Evolutionary conservation across 2,113 vertebrate genomes (phyloP).

Genomic region (Regulus satrapa): DNA sequence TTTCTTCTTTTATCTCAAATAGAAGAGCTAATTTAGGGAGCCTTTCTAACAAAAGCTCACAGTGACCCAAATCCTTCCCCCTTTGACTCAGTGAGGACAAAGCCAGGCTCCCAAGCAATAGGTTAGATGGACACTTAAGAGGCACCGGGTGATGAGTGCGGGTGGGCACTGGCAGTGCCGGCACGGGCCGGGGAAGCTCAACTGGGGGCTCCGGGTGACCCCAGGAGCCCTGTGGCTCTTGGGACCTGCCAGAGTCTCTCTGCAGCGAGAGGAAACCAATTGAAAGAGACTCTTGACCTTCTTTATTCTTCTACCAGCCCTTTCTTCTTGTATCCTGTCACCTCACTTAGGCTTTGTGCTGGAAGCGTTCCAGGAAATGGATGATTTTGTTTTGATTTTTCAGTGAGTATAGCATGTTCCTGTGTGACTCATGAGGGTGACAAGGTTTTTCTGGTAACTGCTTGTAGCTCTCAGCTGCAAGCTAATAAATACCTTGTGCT

Average conservation of each 20-base stretch:
- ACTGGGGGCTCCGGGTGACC: not conserved
- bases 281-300: not conserved
- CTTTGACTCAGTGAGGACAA: not conserved
- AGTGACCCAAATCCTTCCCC: not conserved
- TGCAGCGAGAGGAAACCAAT: not conserved
- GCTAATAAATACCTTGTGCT: not conserved
- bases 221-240: not conserved
- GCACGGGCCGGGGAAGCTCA: not conserved
- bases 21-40: constrained; percentile 33
- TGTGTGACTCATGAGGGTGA: not conserved
- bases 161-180: not conserved
- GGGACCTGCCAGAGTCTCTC: not conserved
- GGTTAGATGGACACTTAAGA: not conserved
- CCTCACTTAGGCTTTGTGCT: not conserved
- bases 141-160: rapidly evolving
- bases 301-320: not conserved
- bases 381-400: not conserved
- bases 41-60: not conserved
- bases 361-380: not conserved
- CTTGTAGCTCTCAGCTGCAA: not conserved
- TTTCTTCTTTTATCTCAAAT: not conserved
- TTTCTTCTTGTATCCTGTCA: not conserved
- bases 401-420: not conserved
- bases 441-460: constrained; percentile 1
- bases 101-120: not conserved